Evolutionary conservation across 2,113 vertebrate genomes (phyloP).

Genomic region (Amazona guildingii): DNA sequence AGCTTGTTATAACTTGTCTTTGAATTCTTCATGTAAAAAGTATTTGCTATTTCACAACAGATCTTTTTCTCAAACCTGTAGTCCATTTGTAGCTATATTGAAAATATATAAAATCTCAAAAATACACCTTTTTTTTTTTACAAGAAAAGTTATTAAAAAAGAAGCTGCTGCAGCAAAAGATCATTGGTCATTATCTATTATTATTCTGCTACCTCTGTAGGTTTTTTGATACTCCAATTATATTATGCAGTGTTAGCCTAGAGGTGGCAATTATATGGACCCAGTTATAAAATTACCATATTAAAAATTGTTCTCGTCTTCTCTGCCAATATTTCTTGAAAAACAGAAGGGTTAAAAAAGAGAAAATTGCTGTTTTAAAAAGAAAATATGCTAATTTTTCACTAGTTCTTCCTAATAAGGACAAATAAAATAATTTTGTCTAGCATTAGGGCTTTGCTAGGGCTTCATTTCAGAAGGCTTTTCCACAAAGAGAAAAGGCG

Average conservation of each 20-base stretch:
- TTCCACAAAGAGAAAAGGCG: background rate
- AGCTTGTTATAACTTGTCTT: background rate
- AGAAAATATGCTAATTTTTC: background rate
- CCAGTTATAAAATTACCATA: background rate
- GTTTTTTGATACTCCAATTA: background rate
- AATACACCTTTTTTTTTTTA: background rate
- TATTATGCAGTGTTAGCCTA: background rate
- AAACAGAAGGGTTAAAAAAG: background rate
- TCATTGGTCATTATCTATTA: background rate
- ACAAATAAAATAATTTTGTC: background rate
- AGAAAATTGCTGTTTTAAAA: fast-evolving
- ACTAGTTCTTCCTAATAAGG: background rate
- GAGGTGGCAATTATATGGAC: background rate
- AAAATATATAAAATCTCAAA: background rate
- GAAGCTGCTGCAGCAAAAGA: background rate
- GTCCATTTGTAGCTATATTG: background rate
- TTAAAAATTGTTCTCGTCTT: background rate
- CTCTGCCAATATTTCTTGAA: background rate
- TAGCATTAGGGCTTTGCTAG: background rate
- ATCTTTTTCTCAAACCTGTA: background rate
- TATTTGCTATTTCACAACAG: background rate
- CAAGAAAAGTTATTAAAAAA: background rate
- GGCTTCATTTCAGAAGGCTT: background rate
- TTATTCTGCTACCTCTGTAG: background rate
- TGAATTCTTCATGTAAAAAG: background rate